These are phyloP conservation scores for Chrysopilus asiliformis DNA, from an alignment of 2,888 invertebrate species.

Conservation along the genomic window DNA sequence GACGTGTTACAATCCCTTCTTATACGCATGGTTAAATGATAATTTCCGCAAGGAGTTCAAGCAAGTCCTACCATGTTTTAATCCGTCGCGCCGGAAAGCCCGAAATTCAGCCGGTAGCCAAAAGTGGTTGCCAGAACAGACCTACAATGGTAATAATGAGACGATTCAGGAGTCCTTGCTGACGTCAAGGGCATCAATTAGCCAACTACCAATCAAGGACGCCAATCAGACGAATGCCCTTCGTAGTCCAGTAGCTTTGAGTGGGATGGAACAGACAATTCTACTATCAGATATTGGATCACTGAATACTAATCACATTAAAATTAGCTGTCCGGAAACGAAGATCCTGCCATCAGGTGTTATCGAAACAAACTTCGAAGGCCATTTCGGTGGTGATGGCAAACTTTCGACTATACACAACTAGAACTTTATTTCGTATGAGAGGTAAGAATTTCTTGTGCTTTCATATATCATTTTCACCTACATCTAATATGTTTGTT, in stretches of 20 bases:
- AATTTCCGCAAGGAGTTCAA: conserved; percentile 72
- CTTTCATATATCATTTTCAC: too few species aligned
- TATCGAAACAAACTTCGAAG: conserved; percentile 16
- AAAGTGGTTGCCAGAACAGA: conserved; percentile 40
- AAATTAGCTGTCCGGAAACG: conserved; percentile 10
- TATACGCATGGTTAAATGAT: conserved; percentile 90
- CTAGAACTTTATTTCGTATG: too few species aligned
- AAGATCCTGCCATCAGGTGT: conserved; percentile 14
- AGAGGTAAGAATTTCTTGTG: too few species aligned
- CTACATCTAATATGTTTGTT: too few species aligned
- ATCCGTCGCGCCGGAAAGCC: not conserved
- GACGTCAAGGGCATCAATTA: conserved; percentile 35
- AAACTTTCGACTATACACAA: too few species aligned
- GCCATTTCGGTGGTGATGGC: not conserved
- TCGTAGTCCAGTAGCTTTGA: conserved; percentile 17
- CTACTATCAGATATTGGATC: conserved; percentile 9
- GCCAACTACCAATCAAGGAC: conserved; percentile 11
- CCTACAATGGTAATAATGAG: conserved; percentile 63
- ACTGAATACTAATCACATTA: conserved; percentile 5
- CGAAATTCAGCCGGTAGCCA: conserved; percentile 7
- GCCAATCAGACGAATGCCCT: conserved; percentile 20
- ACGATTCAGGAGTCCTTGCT: conserved; percentile 55
- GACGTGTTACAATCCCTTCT: conserved; percentile 83
- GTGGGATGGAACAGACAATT: conserved; percentile 11
- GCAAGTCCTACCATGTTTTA: conserved; percentile 44